Conservation (phyloP, 92 coral and sea anemone species). For the Muricea muricata region DNA sequence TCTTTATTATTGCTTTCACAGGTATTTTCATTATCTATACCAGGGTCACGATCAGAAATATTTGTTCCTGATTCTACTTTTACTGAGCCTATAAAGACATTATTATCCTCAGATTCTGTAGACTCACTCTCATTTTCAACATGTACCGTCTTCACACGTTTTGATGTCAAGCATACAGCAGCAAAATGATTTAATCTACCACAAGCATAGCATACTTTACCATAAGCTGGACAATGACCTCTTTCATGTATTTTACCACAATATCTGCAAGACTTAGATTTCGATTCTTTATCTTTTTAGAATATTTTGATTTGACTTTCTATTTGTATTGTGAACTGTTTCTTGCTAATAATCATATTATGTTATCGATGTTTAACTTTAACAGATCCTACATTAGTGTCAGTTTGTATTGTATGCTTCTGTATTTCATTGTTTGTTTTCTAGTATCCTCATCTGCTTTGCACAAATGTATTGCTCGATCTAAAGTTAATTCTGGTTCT, state of each 20-base stretch:
- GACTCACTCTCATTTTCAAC: not conserved
- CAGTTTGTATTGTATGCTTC: not conserved
- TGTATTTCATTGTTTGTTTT: slow-evolving; percentile 17
- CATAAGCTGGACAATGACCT: slow-evolving; percentile 21
- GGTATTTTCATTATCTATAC: not conserved
- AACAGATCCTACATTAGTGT: not conserved
- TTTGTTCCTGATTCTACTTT: not conserved
- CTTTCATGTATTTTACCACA: not conserved
- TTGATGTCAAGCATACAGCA: not conserved
- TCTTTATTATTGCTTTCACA: not conserved
- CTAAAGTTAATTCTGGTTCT: not conserved
- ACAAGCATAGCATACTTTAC: not conserved
- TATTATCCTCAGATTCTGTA: not conserved
- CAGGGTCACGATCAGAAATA: not conserved
- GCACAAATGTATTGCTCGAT: slow-evolving; percentile 2
- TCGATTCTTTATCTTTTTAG: not conserved
- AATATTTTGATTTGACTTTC: not conserved
- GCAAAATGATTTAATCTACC: not conserved
- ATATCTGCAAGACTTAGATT: not conserved
- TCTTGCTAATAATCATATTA: not conserved
- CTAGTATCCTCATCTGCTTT: slow-evolving; percentile 23
- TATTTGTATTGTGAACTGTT: not conserved
- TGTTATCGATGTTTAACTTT: not conserved
- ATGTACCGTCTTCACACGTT: slow-evolving; percentile 13
- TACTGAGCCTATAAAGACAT: not conserved